Percentiles rank a stretch among this genome's conserved stretches.
These are phyloP conservation scores for Nannoperca australis DNA, from an alignment of 2,797 vertebrate genomes.

Conservation along the genomic window DNA sequence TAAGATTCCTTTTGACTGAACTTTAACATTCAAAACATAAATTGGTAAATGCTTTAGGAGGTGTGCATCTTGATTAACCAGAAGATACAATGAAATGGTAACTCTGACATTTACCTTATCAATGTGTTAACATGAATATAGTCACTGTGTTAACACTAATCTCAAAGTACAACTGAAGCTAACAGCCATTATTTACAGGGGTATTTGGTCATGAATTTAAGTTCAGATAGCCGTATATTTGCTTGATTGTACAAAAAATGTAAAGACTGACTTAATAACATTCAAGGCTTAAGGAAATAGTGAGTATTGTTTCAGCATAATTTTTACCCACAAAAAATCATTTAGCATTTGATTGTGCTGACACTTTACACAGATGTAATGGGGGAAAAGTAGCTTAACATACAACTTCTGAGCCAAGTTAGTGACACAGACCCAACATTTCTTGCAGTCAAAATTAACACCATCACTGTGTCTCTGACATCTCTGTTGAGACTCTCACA, in stretches of 20 bases:
- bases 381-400: not conserved
- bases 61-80: not conserved
- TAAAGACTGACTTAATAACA: not conserved
- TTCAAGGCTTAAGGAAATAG: not conserved
- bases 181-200: not conserved
- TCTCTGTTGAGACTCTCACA: slow-evolving; percentile 6
- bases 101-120: not conserved
- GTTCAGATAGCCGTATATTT: not conserved
- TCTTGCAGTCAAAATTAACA: slow-evolving; percentile 35
- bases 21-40: slow-evolving; percentile 5
- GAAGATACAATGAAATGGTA: not conserved
- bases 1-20: slow-evolving; percentile 6
- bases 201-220: not conserved
- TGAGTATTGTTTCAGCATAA: not conserved
- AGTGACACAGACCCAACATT: slow-evolving; percentile 26
- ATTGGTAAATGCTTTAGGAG: slow-evolving; percentile 5
- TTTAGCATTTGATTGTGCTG: not conserved
- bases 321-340: not conserved
- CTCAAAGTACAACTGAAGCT: not conserved
- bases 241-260: no score
- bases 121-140: not conserved
- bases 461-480: not conserved
- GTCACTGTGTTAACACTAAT: not conserved
- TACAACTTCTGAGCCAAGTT: slow-evolving; percentile 10
- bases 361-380: not conserved